Evolutionary conservation across 2,113 vertebrate genomes (phyloP).

Genomic region (Zeus faber): DNA sequence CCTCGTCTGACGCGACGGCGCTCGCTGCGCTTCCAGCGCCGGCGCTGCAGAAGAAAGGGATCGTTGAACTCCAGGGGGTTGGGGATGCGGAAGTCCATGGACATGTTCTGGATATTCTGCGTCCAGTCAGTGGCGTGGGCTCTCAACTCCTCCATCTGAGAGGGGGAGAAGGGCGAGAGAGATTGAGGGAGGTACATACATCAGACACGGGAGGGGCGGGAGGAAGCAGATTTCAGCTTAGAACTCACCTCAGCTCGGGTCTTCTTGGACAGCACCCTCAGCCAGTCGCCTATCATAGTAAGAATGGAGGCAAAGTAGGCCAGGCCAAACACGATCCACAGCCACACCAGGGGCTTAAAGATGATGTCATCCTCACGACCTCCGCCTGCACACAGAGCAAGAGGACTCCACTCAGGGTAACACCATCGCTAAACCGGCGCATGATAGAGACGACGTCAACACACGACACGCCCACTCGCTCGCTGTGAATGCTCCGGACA

Average conservation of each 20-base stretch:
- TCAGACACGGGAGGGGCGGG: background rate
- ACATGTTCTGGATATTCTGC: conserved; percentile 81
- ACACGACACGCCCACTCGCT: too few relatives aligned
- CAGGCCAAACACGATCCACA: conserved; percentile 90
- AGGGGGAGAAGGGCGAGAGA: conserved; percentile 4
- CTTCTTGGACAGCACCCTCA: conserved; percentile 82
- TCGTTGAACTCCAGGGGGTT: conserved; percentile 79
- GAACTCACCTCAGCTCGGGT: conserved; percentile 84
- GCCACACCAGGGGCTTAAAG: conserved; percentile 86
- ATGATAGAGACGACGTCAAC: background rate
- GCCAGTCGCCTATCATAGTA: conserved; percentile 90
- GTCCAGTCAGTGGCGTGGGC: conserved; percentile 91
- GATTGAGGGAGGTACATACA: background rate
- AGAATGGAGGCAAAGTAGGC: conserved; percentile 94
- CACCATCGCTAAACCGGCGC: too few relatives aligned
- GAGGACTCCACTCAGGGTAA: too few relatives aligned
- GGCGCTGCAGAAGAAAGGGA: conserved; percentile 74
- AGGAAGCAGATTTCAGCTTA: background rate
- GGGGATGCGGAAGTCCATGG: conserved; percentile 82
- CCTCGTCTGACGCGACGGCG: conserved; percentile 64
- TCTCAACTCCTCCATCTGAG: conserved; percentile 87
- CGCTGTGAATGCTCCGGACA: too few relatives aligned
- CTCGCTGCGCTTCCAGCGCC: conserved; percentile 70
- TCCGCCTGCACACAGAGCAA: conserved; percentile 42
- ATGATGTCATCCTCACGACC: conserved; percentile 50